Evolutionary conservation across 2,113 vertebrate species (phyloP), one percentile per base, ranked within the genome.

Genomic region (Formicarius rufipectus): DNA sequence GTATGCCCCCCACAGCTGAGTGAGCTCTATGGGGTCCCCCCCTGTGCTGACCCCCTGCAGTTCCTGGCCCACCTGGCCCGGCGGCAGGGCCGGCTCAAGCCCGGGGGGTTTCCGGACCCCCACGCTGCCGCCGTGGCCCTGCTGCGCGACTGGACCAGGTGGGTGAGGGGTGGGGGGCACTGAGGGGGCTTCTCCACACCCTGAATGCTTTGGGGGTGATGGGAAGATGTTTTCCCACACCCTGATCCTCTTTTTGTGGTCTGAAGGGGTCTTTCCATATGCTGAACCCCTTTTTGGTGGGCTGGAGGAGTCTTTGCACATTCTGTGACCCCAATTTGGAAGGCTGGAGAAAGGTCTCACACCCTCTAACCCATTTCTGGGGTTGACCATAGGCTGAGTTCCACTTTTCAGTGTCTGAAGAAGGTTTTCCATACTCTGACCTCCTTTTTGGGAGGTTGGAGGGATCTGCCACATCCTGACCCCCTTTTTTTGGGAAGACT

Each of bases 101-200:
- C 91, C 0, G 81, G 91, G 62, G 91, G 91, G 62, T 14, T 75
- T 3, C 87, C 87, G 10, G 87, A 93, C 44, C 7, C 86, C 56
- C 37, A 18, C 21, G 91, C 91, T 0, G 86, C 91, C 0, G 86
- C 91, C 8, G 30, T 45, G 18, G 87, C 75, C 18, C 75, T 89
- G 75, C 86, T 93, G 37, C 42, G 21, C 0, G 68, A 85, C 91
- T 93, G 91, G 91, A 89, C 80, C 74, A 28, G 86, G 91, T 80
- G 9, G 0, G 53, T 2, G 6, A 8, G 40, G 30, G 55, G 4
- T 6, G 4, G 20, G 16, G 28, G 42, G 21, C 33, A 4, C 6
- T 23, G 16, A 6, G 33, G 47, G 35, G n/a, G 10, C 12, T 8
- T 20, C 15, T 15, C 24, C 12, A 6, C 14, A 1, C 12, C 18